A percentile compares a stretch with the other conserved stretches of the same genome.
Evolutionary conservation across 1,140 invertebrate genomes (phyloP).

Genomic region (Kradibia gibbosae): DNA sequence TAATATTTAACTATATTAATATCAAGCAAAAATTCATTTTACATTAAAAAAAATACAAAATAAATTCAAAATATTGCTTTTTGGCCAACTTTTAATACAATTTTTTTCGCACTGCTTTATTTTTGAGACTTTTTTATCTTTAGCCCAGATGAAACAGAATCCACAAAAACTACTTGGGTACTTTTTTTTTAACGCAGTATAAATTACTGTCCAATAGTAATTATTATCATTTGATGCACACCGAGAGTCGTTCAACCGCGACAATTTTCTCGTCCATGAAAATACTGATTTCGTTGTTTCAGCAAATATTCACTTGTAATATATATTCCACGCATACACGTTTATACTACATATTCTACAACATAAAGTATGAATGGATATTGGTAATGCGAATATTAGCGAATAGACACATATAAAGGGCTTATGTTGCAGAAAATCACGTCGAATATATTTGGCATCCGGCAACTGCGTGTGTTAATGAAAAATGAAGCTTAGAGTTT

Average conservation of each 20-base stretch:
- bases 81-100: neutral
- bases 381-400: neutral
- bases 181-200: neutral
- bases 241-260: constrained; percentile 40
- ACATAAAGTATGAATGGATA: constrained; percentile 8
- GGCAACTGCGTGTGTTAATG: neutral
- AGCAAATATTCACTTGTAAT: constrained; percentile 23
- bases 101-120: neutral
- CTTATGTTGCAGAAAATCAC: neutral
- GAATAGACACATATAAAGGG: constrained; percentile 20
- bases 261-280: constrained; percentile 48
- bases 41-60: too few species aligned
- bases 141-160: neutral
- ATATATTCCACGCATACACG: neutral
- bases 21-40: too few species aligned
- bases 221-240: constrained; percentile 46
- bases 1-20: too few species aligned
- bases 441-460: constrained; percentile 6
- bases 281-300: constrained; percentile 54
- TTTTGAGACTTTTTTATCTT: neutral
- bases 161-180: neutral
- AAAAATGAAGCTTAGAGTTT: neutral
- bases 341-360: neutral
- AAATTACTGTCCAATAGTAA: constrained; percentile 37
- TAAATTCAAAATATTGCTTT: too few species aligned